Evolutionary conservation across 2,113 vertebrate species (phyloP).

Genomic region (Ciconia stormi): DNA sequence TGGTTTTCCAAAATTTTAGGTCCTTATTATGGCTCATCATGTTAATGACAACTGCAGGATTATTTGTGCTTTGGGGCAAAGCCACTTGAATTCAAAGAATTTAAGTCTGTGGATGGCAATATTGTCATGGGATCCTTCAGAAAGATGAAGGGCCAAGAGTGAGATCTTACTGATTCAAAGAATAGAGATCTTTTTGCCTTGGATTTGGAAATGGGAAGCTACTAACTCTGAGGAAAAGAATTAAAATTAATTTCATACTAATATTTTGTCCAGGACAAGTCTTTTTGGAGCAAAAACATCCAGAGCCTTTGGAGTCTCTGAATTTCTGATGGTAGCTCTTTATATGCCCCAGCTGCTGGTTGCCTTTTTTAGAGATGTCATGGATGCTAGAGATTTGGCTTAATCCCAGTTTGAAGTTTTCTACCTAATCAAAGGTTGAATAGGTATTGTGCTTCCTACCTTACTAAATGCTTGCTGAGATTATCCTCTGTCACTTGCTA

Average conservation of each 20-base stretch:
- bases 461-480: constrained; percentile 60
- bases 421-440: constrained; percentile 25
- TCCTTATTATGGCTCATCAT: not conserved
- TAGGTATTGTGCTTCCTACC: constrained; percentile 53
- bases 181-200: not conserved
- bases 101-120: not conserved
- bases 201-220: not conserved
- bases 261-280: not conserved
- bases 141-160: not conserved
- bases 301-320: not conserved
- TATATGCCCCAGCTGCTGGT: not conserved
- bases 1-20: not conserved
- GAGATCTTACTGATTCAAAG: not conserved
- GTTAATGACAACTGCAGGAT: not conserved
- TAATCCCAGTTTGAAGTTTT: constrained; percentile 42
- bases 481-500: constrained; percentile 46
- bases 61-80: not conserved
- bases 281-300: not conserved
- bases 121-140: not conserved
- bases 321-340: not conserved
- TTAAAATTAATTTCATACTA: not conserved
- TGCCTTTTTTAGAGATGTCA: not conserved
- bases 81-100: not conserved
- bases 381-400: not conserved
- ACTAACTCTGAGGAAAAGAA: not conserved